phyloP scores from a whole-genome alignment of 2,113 vertebrate species.

The Gallinago undulata region DNA sequence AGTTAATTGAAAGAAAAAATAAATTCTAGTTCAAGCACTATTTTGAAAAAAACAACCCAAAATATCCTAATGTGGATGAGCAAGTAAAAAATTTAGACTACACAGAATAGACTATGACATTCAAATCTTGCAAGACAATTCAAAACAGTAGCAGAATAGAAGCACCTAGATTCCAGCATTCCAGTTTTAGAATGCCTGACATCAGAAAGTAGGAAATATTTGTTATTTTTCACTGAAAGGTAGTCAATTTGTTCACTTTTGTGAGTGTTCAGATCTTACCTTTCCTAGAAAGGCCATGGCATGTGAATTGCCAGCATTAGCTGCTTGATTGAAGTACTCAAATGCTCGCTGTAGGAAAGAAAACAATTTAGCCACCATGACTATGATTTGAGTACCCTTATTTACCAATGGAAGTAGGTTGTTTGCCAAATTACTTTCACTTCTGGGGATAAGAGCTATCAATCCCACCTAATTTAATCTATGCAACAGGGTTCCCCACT shows the following conservation, averaged over 20 bases:
- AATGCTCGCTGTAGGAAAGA: conserved; percentile 86
- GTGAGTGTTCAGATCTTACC: conserved; percentile 63
- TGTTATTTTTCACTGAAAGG: neutral
- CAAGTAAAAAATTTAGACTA: neutral
- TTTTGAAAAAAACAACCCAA: neutral
- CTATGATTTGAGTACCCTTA: neutral
- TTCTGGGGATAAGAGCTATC: neutral
- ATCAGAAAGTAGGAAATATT: neutral
- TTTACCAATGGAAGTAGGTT: neutral
- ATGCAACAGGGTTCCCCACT: neutral
- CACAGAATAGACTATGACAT: neutral
- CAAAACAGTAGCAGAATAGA: neutral
- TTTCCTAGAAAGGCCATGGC: conserved; percentile 99
- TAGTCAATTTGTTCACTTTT: neutral
- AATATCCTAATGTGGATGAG: neutral
- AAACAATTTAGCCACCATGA: neutral
- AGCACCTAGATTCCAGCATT: neutral
- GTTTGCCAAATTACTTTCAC: neutral
- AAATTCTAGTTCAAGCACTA: neutral
- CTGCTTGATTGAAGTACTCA: conserved; percentile 97
- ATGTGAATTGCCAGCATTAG: conserved; percentile 94
- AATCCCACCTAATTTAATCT: neutral
- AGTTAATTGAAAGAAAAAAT: neutral
- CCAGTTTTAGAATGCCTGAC: neutral
- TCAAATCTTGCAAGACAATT: neutral